Evolutionary conservation across 2,888 invertebrate genomes (phyloP).

Genomic region (Eustalomyia histrio): DNA sequence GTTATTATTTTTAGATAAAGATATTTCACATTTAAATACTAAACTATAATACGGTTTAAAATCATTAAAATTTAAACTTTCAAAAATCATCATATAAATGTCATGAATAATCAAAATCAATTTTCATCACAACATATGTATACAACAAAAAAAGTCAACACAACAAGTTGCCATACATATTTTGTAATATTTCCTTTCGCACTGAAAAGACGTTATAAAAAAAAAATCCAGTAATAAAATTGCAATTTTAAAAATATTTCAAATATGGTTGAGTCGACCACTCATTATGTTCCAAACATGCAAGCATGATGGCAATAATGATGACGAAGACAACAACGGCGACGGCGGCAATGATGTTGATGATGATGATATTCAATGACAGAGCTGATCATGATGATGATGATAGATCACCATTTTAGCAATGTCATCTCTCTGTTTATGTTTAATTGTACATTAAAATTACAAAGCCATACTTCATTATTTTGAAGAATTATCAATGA

Average conservation of each 20-base stretch:
- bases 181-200: constrained; percentile 55
- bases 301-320: constrained; percentile 40
- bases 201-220: constrained; percentile 26
- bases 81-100: constrained; percentile 62
- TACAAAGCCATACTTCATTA: constrained; percentile 9
- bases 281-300: constrained; percentile 60
- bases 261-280: constrained; percentile 59
- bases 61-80: constrained; percentile 38
- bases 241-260: constrained; percentile 58
- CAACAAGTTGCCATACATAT: constrained; percentile 53
- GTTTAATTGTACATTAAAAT: constrained; percentile 48
- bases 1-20: too few species aligned
- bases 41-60: too few species aligned
- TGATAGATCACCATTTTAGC: constrained; percentile 51
- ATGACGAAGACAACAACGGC: constrained; percentile 23
- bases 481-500: constrained; percentile 40
- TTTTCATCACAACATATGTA: constrained; percentile 49
- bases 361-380: constrained; percentile 11
- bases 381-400: not conserved
- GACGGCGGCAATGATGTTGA: constrained; percentile 1
- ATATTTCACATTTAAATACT: too few species aligned
- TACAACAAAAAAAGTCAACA: constrained; percentile 41
- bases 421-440: constrained; percentile 52
- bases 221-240: constrained; percentile 55
- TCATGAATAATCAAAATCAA: constrained; percentile 64